These are phyloP conservation scores for Monodelphis domestica DNA, from an alignment of 2,797 vertebrate species.

Conservation along the genomic window DNA sequence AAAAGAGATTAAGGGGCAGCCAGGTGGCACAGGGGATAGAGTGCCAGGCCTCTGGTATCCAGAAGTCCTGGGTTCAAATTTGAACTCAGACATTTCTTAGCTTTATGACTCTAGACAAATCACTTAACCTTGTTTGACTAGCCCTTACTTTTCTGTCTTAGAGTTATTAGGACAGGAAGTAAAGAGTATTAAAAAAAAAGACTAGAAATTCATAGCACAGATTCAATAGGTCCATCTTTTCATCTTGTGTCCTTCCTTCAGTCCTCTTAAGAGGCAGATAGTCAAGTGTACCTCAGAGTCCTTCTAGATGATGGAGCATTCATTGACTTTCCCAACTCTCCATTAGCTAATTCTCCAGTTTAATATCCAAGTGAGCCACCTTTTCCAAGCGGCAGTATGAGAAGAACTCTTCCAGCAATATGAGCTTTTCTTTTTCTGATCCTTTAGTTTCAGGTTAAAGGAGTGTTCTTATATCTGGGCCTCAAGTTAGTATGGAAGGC, in stretches of 20 bases:
- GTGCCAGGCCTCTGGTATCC: no score
- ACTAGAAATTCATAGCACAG: conserved; percentile 97
- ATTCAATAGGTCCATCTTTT: conserved; percentile 98
- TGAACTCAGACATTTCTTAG: no score
- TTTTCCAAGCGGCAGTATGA: conserved; percentile 96
- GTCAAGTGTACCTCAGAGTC: conserved; percentile 95
- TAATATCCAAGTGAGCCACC: conserved; percentile 98
- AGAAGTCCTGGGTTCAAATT: no score
- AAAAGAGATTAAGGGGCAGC: conserved; percentile 95
- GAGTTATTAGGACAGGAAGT: no score
- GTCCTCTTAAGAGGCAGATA: conserved; percentile 99
- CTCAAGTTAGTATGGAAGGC: background rate
- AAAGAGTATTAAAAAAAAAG: no score
- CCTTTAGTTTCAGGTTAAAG: background rate
- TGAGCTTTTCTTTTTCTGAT: conserved; percentile 78
- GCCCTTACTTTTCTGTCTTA: no score
- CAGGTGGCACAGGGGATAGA: no score
- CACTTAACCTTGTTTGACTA: no score
- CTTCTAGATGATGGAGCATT: conserved; percentile 97
- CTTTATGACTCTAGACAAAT: no score
- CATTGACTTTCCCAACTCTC: conserved; percentile 98
- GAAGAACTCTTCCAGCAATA: conserved; percentile 95
- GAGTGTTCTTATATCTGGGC: background rate
- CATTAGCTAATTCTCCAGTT: conserved; percentile 97
- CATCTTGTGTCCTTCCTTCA: conserved; percentile 95